phyloP scores from a whole-genome alignment of 1,140 invertebrate genomes.

The Pentalonia nigronervosa region DNA sequence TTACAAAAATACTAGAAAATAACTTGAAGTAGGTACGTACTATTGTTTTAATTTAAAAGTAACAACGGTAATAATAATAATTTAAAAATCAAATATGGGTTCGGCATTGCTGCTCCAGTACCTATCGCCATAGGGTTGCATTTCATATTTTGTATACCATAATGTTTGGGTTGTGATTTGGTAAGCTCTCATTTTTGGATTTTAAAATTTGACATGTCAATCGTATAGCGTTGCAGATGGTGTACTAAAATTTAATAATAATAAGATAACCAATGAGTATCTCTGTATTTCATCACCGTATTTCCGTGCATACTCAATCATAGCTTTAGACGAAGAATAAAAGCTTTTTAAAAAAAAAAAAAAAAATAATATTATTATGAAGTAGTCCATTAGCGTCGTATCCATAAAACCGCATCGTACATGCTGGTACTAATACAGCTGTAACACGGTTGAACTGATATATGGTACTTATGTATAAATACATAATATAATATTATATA shows the following conservation, averaged over 20 bases:
- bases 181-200: not conserved
- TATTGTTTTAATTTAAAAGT: not conserved
- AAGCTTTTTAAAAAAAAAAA: not conserved
- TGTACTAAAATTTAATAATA: not conserved
- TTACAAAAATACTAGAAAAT: not conserved
- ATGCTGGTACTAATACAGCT: not conserved
- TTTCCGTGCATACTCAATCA: not conserved
- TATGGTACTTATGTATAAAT: not conserved
- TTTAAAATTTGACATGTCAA: not conserved
- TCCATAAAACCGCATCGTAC: not conserved
- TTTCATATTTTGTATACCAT: not conserved
- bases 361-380: not conserved
- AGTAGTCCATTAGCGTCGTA: not conserved
- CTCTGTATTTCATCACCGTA: not conserved
- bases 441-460: not conserved
- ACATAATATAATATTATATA: not conserved
- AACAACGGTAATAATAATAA: not conserved
- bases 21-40: not conserved
- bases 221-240: not conserved
- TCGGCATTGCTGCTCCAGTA: not conserved
- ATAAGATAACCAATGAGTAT: not conserved
- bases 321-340: not conserved
- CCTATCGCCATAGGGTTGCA: not conserved
- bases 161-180: not conserved
- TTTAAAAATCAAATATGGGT: not conserved